Base-by-base conservation (phyloP, 2,888 invertebrate species). In the Orchesella flavescens region DNA sequence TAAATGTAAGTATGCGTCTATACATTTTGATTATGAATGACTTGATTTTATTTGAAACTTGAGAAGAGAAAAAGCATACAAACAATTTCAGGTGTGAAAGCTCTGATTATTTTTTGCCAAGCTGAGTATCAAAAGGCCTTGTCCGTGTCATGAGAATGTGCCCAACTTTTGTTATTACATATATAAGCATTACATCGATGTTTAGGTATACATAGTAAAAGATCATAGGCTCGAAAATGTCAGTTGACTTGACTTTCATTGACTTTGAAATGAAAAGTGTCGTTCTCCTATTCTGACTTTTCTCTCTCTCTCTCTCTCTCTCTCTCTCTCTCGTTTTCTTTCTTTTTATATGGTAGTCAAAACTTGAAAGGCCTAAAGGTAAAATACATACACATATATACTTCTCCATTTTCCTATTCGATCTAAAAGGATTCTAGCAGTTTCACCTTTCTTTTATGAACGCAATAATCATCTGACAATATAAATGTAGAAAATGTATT, bases 231-330 rank as follows among this genome's bases (percentile, higher is more conserved):
- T 71, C 69, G 75, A 69, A 82, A 82, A 75, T 75, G 81, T 82
- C 81, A 82, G 66, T 68, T 68, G 3, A 74, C 69, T 75, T 81
- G 81, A 81, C 81, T 81, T 81, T 73, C 74, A 80, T 80, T 80
- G 73, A 80, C 74, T 81, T 69, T 81, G 74, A 81, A 74, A 74
- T 81, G 81, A 81, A 81, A 80, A 80, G 80, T 74, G 59, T 74
- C 49, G 49, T 80, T 81, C 53, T 61, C 66, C 17, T 66, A 66
- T 43, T 43, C 44, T 44, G 66, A 66, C 34, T 66, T 66, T 66
- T 44, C 66, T 66, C 46, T 17, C 23, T 78, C 46, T 66, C 57
- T 10, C 17, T 72, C 13, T 76, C n/a, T 15, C 23, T 69, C 49
- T 49, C 71, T 12, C n/a, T 44, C 66, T 66, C 46, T 17, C 23